Conservation (phyloP, 2,113 vertebrate species). For the Ceyx melanurus region DNA sequence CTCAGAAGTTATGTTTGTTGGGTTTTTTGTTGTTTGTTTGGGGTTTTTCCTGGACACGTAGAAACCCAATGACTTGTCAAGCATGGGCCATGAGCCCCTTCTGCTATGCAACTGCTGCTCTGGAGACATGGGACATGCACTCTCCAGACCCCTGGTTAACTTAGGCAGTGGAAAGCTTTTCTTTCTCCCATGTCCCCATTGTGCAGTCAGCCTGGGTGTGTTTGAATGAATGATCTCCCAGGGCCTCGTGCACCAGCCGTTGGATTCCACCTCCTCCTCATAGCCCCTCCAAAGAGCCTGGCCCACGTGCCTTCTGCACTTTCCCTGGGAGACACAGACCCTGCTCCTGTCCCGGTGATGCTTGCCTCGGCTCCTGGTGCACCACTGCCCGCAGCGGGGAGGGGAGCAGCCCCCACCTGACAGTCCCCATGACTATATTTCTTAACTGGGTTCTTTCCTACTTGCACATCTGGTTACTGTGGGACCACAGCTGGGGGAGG, state of each 20-base stretch:
- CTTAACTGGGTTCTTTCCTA: slow-evolving; percentile 31
- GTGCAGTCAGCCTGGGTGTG: background rate
- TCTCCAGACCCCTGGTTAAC: background rate
- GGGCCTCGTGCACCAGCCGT: background rate
- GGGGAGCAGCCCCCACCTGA: background rate
- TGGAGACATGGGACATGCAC: background rate
- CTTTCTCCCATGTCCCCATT: background rate
- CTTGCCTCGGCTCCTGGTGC: background rate
- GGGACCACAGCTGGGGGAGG: slow-evolving; percentile 15
- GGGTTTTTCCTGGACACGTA: background rate
- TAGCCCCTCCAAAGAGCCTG: slow-evolving; percentile 58
- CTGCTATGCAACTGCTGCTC: slow-evolving; percentile 52
- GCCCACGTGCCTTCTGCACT: slow-evolving; percentile 68
- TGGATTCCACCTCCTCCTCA: background rate
- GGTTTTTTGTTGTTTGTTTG: background rate
- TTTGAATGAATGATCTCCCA: background rate
- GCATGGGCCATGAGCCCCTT: background rate
- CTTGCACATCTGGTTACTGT: slow-evolving; percentile 49
- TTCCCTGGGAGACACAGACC: background rate
- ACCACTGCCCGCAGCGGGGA: background rate
- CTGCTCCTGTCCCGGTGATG: background rate
- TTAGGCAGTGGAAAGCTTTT: background rate
- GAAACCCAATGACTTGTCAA: background rate
- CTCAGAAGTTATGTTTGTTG: background rate
- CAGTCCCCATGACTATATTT: background rate